A percentile compares a stretch with the other conserved stretches of the same genome.
phyloP scores from a whole-genome alignment of 1,140 invertebrate genomes.

The Orchesella cincta region DNA sequence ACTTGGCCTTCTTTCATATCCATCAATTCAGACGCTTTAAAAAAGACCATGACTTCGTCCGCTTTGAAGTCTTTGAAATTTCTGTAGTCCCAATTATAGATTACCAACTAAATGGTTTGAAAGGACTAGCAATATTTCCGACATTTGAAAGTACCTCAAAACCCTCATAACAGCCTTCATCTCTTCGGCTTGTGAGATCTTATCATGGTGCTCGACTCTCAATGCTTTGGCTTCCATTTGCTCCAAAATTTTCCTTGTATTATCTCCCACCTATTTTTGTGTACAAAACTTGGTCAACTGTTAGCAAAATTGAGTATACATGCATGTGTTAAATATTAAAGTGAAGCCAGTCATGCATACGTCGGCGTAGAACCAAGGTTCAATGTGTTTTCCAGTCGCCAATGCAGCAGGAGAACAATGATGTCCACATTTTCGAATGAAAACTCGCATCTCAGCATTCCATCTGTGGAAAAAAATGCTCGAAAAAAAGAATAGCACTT shows the following conservation, averaged over 20 bases:
- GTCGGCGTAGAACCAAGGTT: conserved; percentile 6
- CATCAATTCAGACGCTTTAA: background rate
- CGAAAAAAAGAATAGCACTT: too few relatives aligned
- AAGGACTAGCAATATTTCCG: too few relatives aligned
- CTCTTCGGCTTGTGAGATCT: background rate
- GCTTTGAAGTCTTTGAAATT: conserved; percentile 10
- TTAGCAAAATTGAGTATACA: background rate
- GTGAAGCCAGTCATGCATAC: background rate
- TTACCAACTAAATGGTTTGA: too few relatives aligned
- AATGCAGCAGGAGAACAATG: background rate
- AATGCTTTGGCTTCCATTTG: background rate
- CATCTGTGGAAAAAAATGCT: background rate
- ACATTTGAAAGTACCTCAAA: too few relatives aligned
- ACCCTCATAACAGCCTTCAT: background rate
- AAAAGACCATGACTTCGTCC: conserved; percentile 3
- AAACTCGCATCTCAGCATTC: background rate
- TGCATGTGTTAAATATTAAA: background rate
- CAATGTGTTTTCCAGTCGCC: background rate
- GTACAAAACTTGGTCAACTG: background rate
- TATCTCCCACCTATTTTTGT: background rate
- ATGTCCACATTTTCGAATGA: conserved; percentile 10
- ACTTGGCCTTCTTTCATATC: background rate
- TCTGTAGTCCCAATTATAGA: too few relatives aligned
- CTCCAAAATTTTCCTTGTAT: background rate
- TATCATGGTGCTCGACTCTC: background rate